phyloP scores from a whole-genome alignment of 2,797 vertebrate genomes.

The Avahi laniger region DNA sequence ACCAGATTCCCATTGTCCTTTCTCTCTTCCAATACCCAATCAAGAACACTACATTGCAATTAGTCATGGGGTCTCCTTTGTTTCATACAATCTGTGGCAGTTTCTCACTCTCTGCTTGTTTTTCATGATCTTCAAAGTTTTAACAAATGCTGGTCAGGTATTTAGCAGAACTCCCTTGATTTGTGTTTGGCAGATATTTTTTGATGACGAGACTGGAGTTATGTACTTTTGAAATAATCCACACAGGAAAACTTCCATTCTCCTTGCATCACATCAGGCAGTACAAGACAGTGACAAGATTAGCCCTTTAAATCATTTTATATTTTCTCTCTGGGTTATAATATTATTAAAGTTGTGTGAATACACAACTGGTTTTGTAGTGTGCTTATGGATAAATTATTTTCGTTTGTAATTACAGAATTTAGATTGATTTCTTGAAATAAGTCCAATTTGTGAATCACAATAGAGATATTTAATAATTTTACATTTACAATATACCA shows the following conservation, averaged over 20 bases:
- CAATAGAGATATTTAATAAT: background rate
- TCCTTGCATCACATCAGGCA: background rate
- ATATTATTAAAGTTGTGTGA: background rate
- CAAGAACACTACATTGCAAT: background rate
- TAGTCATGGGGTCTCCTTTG: background rate
- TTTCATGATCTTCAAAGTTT: background rate
- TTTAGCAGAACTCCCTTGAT: background rate
- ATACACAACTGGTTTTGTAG: background rate
- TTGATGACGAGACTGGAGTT: background rate
- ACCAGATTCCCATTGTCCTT: background rate
- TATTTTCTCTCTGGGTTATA: background rate
- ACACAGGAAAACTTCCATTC: background rate
- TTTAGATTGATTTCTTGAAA: background rate
- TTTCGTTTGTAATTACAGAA: background rate
- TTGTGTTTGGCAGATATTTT: background rate
- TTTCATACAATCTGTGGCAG: background rate
- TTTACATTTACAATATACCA: background rate
- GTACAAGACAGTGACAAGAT: background rate
- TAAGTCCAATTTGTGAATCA: background rate
- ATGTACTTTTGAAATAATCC: background rate
- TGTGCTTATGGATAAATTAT: background rate
- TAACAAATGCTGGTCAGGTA: background rate
- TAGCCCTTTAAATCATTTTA: background rate
- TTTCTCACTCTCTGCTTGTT: background rate
- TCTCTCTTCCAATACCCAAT: background rate